Evolutionary conservation across 2,888 invertebrate species (phyloP), one percentile per base, ranked within the genome.

Genomic region (Anagyrus pseudococci): DNA sequence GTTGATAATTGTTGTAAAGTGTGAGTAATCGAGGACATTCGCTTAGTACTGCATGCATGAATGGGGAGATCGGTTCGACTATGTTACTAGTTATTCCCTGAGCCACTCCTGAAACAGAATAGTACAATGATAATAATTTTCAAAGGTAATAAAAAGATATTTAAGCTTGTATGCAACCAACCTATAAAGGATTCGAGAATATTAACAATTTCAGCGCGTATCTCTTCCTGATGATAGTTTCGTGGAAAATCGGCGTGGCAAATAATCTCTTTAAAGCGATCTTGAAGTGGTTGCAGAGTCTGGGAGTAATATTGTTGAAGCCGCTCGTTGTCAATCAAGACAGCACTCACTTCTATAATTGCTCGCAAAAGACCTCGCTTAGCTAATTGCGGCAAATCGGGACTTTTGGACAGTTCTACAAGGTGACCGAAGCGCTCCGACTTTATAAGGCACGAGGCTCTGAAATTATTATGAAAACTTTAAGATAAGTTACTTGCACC

Each of bases 1-100:
- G 86, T 58, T 90, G 89, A 78, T 92, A 92, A 80, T 92, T 91
- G 79, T 91, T 89, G 76, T 91, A 94, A 33, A 89, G 77, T 65
- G 85, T 88, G 60, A 94, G 79, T 49, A 93, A 83, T n/a, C 85
- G 85, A 1, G 91, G 87, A 67, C 90, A 81, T 76, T 89, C 88
- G 22, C 85, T 85, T 70, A 93, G 78, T 40, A 91, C 83, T 6
- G 88, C 88, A 49, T 84, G 82, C 13, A 89, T 77, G 77, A 89
- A 85, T 72, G 86, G 84, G 76, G 88, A 89, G 40, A 87, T 76
- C 54, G 81, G 72, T 61, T 81, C 76, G 1, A 83, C 84, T 1
- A 84, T 84, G 4, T 80, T 70, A 50, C 82, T 81, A 66, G 84
- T 82, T 3, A 84, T 81, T 0, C 91, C 91, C 73, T 88, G 87